Percentiles rank a stretch among this genome's conserved stretches.
Conservation (phyloP, 2,797 vertebrate genomes). For the Alcedo quadribrachys region DNA sequence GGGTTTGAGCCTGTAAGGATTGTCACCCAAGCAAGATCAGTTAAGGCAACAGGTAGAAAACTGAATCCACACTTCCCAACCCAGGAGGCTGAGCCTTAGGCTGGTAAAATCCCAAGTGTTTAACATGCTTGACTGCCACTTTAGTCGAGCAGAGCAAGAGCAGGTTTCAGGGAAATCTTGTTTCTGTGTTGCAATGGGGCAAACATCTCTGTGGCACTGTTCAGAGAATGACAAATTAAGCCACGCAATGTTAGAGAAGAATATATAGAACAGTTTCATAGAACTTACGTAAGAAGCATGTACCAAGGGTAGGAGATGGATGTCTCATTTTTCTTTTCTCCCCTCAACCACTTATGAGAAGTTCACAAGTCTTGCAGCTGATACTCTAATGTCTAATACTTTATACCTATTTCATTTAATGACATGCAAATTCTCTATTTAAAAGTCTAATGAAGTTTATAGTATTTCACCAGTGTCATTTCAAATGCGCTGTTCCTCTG, state of each 20-base stretch:
- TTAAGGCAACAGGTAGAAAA: not conserved
- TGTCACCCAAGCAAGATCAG: not conserved
- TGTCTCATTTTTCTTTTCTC: not conserved
- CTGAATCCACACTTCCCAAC: not conserved
- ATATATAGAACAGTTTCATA: not conserved
- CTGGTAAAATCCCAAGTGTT: not conserved
- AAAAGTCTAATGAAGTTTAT: conserved; percentile 37
- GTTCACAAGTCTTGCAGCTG: not conserved
- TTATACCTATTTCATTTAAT: not conserved
- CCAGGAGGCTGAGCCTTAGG: not conserved
- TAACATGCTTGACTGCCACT: not conserved
- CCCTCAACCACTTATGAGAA: not conserved
- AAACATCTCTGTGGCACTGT: not conserved
- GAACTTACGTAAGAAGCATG: not conserved
- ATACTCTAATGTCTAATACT: not conserved
- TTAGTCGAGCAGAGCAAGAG: not conserved
- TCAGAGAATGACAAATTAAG: not conserved
- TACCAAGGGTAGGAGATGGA: not conserved
- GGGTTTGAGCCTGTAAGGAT: no score
- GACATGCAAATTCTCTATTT: not conserved
- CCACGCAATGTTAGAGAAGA: not conserved
- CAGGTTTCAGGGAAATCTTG: not conserved
- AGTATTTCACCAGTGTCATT: conserved; percentile 10
- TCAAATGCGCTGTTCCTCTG: not conserved
- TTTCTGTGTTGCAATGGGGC: not conserved